phyloP scores from a whole-genome alignment of 2,888 invertebrate genomes.

The Drosophila cracens region DNA sequence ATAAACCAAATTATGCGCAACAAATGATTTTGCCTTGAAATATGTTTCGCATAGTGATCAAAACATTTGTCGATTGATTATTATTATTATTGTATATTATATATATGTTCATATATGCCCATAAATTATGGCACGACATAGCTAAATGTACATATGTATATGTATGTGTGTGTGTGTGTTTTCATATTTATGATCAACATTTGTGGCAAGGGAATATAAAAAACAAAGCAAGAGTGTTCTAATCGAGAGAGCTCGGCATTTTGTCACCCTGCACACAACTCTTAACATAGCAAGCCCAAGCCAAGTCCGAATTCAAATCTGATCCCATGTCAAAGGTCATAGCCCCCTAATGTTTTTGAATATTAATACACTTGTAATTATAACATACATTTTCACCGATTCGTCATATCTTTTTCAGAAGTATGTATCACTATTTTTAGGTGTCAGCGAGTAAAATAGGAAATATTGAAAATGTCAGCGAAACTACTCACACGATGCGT shows the following conservation, averaged over 20 bases:
- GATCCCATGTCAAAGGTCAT: not conserved
- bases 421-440: slow-evolving; percentile 25
- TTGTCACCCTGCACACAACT: not conserved
- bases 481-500: slow-evolving; percentile 33
- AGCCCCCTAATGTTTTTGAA: not conserved
- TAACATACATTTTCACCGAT: not conserved
- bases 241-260: not conserved
- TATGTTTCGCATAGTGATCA: slow-evolving; percentile 21
- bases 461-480: slow-evolving; percentile 13
- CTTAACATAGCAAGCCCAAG: not conserved
- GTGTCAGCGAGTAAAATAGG: slow-evolving; percentile 2
- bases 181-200: slow-evolving; percentile 14
- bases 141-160: not conserved
- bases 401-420: slow-evolving; percentile 11
- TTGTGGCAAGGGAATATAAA: not conserved
- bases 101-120: not conserved
- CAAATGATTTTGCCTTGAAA: slow-evolving; percentile 54
- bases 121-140: not conserved
- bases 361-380: not conserved
- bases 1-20: slow-evolving; percentile 14
- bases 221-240: not conserved
- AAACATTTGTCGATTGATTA: not conserved
- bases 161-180: not conserved
- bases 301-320: not conserved
- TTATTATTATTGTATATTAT: slow-evolving; percentile 3